Evolutionary conservation across 1,140 invertebrate genomes (phyloP).

Genomic region (Drosophila pectinifera): DNA sequence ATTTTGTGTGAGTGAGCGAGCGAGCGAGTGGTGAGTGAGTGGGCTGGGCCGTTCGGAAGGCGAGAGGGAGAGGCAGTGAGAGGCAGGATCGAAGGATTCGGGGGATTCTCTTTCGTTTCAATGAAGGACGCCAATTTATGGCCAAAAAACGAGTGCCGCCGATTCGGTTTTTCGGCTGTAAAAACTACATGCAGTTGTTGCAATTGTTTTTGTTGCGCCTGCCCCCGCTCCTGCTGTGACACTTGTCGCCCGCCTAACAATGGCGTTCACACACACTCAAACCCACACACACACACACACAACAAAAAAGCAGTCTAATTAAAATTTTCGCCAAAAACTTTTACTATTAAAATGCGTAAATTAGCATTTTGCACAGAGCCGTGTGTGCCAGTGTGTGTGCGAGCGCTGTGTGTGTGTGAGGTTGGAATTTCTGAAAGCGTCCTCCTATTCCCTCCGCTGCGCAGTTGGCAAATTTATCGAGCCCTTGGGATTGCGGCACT

Average conservation of each 20-base stretch:
- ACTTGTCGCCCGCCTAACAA: slow-evolving; percentile 34
- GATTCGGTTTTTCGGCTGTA: slow-evolving; percentile 24
- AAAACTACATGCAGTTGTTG: slow-evolving; percentile 47
- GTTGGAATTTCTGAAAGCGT: slow-evolving; percentile 12
- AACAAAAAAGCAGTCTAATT: slow-evolving; percentile 70
- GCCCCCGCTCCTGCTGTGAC: slow-evolving; percentile 20
- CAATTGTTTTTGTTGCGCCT: slow-evolving; percentile 38
- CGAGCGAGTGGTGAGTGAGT: slow-evolving; percentile 5
- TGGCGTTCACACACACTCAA: slow-evolving; percentile 2
- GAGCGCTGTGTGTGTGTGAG: not conserved
- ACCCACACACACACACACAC: not conserved
- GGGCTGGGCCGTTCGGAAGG: not conserved
- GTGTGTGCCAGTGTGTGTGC: not conserved
- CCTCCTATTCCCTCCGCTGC: slow-evolving; percentile 8
- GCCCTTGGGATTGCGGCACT: slow-evolving; percentile 3
- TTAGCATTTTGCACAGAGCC: slow-evolving; percentile 52
- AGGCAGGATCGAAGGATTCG: slow-evolving; percentile 17
- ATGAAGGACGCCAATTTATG: slow-evolving; percentile 85
- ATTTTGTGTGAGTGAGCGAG: slow-evolving; percentile 66
- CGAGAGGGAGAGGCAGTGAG: not conserved
- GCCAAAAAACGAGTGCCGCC: slow-evolving; percentile 41
- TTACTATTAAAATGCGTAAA: slow-evolving; percentile 63
- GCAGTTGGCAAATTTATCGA: slow-evolving; percentile 22
- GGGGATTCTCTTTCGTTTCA: slow-evolving; percentile 58
- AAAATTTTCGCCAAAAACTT: slow-evolving; percentile 67